Base-by-base conservation (phyloP, 2,113 vertebrate genomes). In the Chaetura pelagica region DNA sequence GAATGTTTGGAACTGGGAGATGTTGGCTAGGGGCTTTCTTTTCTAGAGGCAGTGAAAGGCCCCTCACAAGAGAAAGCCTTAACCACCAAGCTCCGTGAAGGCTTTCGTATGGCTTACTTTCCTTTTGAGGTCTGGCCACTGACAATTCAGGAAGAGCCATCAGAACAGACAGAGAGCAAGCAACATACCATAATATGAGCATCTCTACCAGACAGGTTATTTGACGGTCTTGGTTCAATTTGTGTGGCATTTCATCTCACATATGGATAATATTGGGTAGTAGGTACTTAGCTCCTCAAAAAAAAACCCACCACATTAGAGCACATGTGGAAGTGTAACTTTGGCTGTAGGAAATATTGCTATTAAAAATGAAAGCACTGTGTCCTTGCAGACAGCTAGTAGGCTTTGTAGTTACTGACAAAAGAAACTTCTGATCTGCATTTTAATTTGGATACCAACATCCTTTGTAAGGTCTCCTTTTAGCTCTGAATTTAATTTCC, bases 21-120 rank as follows among this genome's bases (percentile, higher is more conserved):
- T 67, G 2, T 8, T 67, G 29, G 5, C 14, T 67, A 1, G 0
- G 7, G 10, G 2, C 0, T 82, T 81, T 80, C 9, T 40, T 74
- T 59, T 27, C 51, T 9, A 13, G 9, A 51, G 19, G 24, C 17
- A 81, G 0, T 26, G 27, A 66, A 81, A 91, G 6, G 4, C 7
- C 10, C 3, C 49, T 59, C 58, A 51, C 4, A 62, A 63, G 40
- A 49, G 5, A 18, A 0, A 49, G 8, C 5, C 17, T 67, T 54
- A n/a, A 67, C 26, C 34, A 68, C 13, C 24, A 67, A 27, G 26
- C 7, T 68, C 51, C 51, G 72, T 32, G 24, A 35, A 35, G 30
- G 5, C 7, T 52, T 34, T 8, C 54, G 10, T 30, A 15, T 30
- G 52, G 15, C 15, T 79, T 34, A 21, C 4, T 5, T 44, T 81